Conservation (phyloP, 2,113 vertebrate species). For the Grammomys dolichurus region DNA sequence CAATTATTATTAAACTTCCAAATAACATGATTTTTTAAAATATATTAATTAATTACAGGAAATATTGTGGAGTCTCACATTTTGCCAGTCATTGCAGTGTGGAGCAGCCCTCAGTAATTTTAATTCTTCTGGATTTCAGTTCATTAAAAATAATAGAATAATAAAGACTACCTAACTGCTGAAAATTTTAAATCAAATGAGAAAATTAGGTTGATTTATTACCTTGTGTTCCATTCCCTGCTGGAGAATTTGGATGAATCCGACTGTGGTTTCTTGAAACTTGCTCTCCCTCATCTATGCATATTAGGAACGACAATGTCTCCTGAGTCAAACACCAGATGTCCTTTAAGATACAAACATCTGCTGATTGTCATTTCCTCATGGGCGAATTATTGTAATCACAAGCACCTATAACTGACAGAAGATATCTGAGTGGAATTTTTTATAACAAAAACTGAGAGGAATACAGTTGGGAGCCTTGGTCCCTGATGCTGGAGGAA, state of each 20-base stretch:
- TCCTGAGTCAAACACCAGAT: slow-evolving; percentile 10
- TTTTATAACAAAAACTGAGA: not conserved
- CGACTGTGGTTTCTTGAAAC: not conserved
- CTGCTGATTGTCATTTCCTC: not conserved
- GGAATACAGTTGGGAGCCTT: not conserved
- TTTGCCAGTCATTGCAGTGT: not conserved
- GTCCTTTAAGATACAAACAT: not conserved
- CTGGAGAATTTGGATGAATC: not conserved
- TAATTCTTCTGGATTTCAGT: not conserved
- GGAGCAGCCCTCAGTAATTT: not conserved
- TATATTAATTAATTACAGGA: not conserved
- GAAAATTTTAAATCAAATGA: slow-evolving; percentile 25
- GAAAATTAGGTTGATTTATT: slow-evolving; percentile 17
- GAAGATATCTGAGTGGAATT: not conserved
- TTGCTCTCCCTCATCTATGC: no score
- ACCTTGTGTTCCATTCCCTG: not conserved
- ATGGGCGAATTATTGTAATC: not conserved
- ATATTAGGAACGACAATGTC: not conserved
- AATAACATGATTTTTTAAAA: not conserved
- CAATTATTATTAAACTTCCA: not conserved
- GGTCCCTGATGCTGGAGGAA: not conserved
- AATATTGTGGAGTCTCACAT: not conserved
- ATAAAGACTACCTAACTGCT: not conserved
- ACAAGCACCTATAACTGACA: not conserved
- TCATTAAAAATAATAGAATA: slow-evolving; percentile 45